phyloP scores from a whole-genome alignment of 1,140 invertebrate species.

The Nixonia krombeini region DNA sequence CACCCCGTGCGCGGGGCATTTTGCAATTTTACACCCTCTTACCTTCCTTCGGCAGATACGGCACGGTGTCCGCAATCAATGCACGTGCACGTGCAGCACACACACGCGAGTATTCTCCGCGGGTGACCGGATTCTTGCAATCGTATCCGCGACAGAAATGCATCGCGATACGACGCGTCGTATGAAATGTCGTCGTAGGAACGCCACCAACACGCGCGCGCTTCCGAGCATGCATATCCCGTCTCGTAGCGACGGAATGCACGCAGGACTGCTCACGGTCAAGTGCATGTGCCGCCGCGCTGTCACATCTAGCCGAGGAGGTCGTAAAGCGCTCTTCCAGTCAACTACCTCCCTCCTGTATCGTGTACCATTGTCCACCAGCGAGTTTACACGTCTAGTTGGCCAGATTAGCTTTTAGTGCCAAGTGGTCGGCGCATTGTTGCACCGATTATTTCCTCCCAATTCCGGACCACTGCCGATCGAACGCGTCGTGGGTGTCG shows the following conservation, averaged over 20 bases:
- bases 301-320: constrained; percentile 23
- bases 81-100: constrained; percentile 19
- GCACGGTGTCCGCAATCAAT: constrained; percentile 25
- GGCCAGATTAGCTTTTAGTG: constrained; percentile 53
- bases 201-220: constrained; percentile 1
- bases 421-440: constrained; percentile 42
- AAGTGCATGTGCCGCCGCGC: background rate
- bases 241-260: background rate
- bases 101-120: background rate
- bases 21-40: constrained; percentile 30
- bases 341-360: constrained; percentile 37
- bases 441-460: constrained; percentile 28
- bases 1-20: constrained; percentile 17
- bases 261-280: constrained; percentile 15
- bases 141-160: background rate
- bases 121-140: constrained; percentile 7
- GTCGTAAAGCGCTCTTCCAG: constrained; percentile 45
- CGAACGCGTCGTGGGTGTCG: constrained; percentile 29
- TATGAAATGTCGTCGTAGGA: constrained; percentile 27
- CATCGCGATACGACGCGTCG: constrained; percentile 14
- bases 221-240: background rate
- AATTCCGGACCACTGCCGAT: constrained; percentile 20
- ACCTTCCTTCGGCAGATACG: constrained; percentile 15
- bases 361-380: constrained; percentile 52
- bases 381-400: constrained; percentile 51